Evolutionary conservation across 2,797 vertebrate genomes (phyloP).

Genomic region (Naso thynnoides): DNA sequence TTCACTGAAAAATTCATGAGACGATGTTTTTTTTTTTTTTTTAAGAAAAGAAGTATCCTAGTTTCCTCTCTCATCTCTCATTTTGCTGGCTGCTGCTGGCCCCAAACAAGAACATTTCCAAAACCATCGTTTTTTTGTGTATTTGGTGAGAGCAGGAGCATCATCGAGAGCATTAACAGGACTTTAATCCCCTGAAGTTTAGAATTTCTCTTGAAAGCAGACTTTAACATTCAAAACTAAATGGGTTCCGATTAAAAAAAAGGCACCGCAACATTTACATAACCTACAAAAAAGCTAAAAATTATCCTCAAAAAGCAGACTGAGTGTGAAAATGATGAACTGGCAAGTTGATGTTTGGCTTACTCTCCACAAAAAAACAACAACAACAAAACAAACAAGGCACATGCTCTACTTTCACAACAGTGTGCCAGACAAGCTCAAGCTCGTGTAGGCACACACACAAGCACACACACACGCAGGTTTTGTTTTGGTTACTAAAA

Average conservation of each 20-base stretch:
- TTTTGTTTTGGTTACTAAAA: conserved; percentile 51
- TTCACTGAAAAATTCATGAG: conserved; percentile 86
- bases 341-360: conserved; percentile 10
- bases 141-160: not conserved
- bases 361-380: conserved; percentile 24
- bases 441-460: conserved; percentile 24
- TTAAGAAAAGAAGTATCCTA: conserved; percentile 32
- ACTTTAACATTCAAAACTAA: conserved; percentile 11
- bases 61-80: conserved; percentile 51
- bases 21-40: conserved; percentile 47
- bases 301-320: not conserved
- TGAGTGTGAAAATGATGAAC: not conserved
- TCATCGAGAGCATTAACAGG: conserved; percentile 4
- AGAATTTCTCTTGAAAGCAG: not conserved
- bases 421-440: conserved; percentile 39
- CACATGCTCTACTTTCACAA: conserved; percentile 43
- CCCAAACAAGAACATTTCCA: conserved; percentile 15
- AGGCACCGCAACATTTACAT: not conserved
- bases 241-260: not conserved
- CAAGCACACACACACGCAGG: conserved; percentile 24
- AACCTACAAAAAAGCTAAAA: conserved; percentile 13
- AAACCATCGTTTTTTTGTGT: not conserved
- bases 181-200: conserved; percentile 9
- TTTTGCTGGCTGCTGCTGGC: conserved; percentile 19
- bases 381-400: conserved; percentile 47